phyloP scores from a whole-genome alignment of 2,797 vertebrate genomes.

The Anguilla obscura region DNA sequence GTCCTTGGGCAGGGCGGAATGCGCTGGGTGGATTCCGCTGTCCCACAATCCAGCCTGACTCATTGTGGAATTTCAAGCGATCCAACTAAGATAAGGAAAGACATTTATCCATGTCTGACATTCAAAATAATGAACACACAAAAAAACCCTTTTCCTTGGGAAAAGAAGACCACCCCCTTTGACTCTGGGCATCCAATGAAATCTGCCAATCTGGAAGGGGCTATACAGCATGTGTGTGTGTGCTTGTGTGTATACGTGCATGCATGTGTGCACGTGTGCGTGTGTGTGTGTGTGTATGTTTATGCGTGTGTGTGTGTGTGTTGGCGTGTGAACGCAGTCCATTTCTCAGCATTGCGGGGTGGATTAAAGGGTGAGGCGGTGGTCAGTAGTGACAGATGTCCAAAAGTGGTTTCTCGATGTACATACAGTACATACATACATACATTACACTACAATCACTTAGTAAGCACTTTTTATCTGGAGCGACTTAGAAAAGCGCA shows the following conservation, averaged over 20 bases:
- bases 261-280: no score
- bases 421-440: background rate
- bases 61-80: slow-evolving; percentile 26
- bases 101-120: background rate
- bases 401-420: background rate
- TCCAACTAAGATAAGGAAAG: slow-evolving; percentile 22
- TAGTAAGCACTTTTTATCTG: background rate
- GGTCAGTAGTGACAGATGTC: slow-evolving; percentile 14
- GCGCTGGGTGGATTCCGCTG: slow-evolving; percentile 17
- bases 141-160: background rate
- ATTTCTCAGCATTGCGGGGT: background rate
- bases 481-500: no score
- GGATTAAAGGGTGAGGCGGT: background rate
- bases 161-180: background rate
- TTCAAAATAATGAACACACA: slow-evolving; percentile 4
- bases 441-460: background rate
- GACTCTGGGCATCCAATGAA: background rate
- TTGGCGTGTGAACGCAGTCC: no score
- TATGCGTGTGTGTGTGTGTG: background rate
- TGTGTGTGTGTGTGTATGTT: background rate
- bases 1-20: slow-evolving; percentile 14
- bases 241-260: background rate
- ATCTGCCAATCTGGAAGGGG: background rate
- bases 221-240: background rate
- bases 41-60: background rate